phyloP scores from a whole-genome alignment of 2,888 invertebrate genomes.

The Dolichomitus sp. region DNA sequence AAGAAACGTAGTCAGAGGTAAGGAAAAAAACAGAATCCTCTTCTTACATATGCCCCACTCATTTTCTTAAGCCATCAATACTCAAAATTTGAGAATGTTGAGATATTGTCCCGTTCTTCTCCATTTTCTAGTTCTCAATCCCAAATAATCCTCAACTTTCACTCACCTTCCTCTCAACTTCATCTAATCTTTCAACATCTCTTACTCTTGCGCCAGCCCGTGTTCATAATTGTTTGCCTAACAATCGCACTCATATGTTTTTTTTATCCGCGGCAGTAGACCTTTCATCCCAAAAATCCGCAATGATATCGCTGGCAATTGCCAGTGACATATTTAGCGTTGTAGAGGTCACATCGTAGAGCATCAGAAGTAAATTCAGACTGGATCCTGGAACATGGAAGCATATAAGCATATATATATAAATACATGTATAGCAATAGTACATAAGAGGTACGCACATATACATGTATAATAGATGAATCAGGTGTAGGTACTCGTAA shows the following conservation, averaged over 20 bases:
- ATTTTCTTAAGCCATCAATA: not conserved
- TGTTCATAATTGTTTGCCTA: slow-evolving; percentile 11
- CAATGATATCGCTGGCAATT: slow-evolving; percentile 26
- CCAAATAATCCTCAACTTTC: too few relatives aligned
- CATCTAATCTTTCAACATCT: not conserved
- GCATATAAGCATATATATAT: not conserved
- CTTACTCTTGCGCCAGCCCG: not conserved
- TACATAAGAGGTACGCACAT: not conserved
- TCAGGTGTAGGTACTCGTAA: slow-evolving; percentile 52
- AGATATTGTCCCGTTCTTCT: too few relatives aligned
- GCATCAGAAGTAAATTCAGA: not conserved
- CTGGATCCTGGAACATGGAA: not conserved
- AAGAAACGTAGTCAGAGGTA: not conserved
- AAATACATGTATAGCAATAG: not conserved
- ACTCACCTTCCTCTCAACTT: too few relatives aligned
- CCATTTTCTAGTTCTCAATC: too few relatives aligned
- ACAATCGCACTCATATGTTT: slow-evolving; percentile 16
- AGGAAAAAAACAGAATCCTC: not conserved
- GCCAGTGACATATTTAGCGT: slow-evolving; percentile 30
- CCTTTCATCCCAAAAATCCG: not conserved
- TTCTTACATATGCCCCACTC: not conserved
- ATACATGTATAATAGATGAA: slow-evolving; percentile 27
- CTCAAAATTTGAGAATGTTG: too few relatives aligned
- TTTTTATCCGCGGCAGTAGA: slow-evolving; percentile 28
- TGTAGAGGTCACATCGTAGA: not conserved